Base-by-base conservation (phyloP, 2,888 invertebrate genomes). In the Heteropelma amictum region DNA sequence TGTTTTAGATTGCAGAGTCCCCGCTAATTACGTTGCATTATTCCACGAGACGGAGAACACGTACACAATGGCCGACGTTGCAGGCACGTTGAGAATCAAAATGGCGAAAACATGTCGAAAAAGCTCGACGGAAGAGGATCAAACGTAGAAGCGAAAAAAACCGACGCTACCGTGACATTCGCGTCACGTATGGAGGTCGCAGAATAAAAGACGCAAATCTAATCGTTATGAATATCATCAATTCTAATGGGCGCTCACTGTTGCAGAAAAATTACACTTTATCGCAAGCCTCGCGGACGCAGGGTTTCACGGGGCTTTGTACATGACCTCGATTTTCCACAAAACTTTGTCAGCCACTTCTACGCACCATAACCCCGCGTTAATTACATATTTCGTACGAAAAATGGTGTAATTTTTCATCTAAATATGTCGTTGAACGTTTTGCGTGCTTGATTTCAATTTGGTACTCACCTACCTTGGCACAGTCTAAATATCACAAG, bases 401-500 rank as follows among this genome's bases (percentile, higher is more conserved):
- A 28, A 58, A 58, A 60, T 19, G 6, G 6, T n/a, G 30, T 10
- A 26, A 6, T 40, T 40, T 40, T 5, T 28, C 26, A 40, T 30
- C 19, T n/a, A 60, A 45, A 30, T 19, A 6, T 5, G 1, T 26
- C 35, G 54, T 12, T 7, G 8, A 14, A 38, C 14, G 40, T 49
- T 23, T 54, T 30, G 42, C 26, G 35, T 42, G 7, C 7, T 12
- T 23, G 7, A 21, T 28, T 23, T 30, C 19, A 53, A 30, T 21
- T 45, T 23, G 30, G 76, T 79, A 86, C 88, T 87, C 83, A 89
- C 89, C 87, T 85, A 80, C 79, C 83, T 88, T 88, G 87, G 88
- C 88, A 88, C 88, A 88, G 84, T 86, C 86, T 87, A 86, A 86
- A 84, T 89, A 89, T 89, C 88, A 89, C 88, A 88, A 82, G 84